Percentiles rank a stretch among this genome's conserved stretches.
phyloP scores from a whole-genome alignment of 1,140 invertebrate species.

The Cryptotermes secundus region DNA sequence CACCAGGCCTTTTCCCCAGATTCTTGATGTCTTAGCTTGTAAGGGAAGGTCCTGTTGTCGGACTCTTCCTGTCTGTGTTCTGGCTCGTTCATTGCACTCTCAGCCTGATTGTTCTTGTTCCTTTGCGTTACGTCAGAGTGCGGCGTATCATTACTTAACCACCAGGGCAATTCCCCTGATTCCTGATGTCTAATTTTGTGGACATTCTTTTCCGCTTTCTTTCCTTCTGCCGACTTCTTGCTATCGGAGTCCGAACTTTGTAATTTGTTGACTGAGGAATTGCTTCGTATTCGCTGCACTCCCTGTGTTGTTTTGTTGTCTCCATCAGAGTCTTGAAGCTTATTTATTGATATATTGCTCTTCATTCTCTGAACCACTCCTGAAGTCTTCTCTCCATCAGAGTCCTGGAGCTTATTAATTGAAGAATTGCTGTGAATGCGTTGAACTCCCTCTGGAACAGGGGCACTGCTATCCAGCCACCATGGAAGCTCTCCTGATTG shows the following conservation, averaged over 20 bases:
- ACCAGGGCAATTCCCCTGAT: constrained; percentile 51
- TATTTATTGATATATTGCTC: constrained; percentile 46
- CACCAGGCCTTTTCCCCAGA: constrained; percentile 36
- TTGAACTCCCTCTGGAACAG: constrained; percentile 49
- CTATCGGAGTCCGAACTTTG: background rate
- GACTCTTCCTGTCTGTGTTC: background rate
- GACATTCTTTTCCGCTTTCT: background rate
- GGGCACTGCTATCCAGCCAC: constrained; percentile 59
- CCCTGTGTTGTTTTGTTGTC: constrained; percentile 52
- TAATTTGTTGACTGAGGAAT: constrained; percentile 21
- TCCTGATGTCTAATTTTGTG: constrained; percentile 48
- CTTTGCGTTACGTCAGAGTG: constrained; percentile 47
- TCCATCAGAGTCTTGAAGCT: constrained; percentile 56
- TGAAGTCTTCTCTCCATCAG: background rate
- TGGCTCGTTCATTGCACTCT: background rate
- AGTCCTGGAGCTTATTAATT: constrained; percentile 3
- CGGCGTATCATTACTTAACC: constrained; percentile 56
- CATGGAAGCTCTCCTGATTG: constrained; percentile 60
- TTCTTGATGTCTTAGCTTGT: constrained; percentile 46
- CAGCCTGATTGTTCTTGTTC: constrained; percentile 26
- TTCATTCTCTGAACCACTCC: constrained; percentile 38
- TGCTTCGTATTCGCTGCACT: constrained; percentile 44
- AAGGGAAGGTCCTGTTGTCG: constrained; percentile 30
- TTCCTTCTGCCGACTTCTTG: constrained; percentile 5
- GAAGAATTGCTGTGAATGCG: constrained; percentile 31